These are phyloP conservation scores for Berghia stephanieae DNA, from an alignment of 1,140 invertebrate genomes.

Conservation along the genomic window DNA sequence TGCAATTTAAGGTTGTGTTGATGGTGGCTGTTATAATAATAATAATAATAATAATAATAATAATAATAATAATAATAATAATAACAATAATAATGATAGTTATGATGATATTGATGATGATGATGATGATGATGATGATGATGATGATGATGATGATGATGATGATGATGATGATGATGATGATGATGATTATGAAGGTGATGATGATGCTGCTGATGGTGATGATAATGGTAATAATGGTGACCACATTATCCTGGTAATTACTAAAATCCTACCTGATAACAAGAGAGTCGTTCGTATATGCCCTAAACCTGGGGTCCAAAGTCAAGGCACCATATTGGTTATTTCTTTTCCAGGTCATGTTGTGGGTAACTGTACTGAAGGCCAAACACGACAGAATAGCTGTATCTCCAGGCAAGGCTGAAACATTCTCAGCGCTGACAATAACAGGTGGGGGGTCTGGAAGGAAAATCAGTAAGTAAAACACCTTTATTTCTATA, in stretches of 20 bases:
- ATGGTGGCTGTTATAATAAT: no score
- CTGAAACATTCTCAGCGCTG: conserved; percentile 66
- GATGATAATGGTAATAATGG: no score
- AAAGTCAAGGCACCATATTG: conserved; percentile 20
- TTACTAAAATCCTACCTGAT: conserved; percentile 46
- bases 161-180: no score
- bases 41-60: no score
- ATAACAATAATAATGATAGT: conserved; percentile 19
- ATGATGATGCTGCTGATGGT: no score
- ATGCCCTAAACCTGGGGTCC: conserved; percentile 37
- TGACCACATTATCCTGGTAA: not conserved
- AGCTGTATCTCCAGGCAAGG: conserved; percentile 63
- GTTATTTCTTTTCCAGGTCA: conserved; percentile 66
- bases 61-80: conserved; percentile 16
- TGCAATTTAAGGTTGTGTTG: no score
- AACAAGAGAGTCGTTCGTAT: conserved; percentile 55
- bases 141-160: conserved; percentile 21
- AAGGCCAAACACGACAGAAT: conserved; percentile 67
- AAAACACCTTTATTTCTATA: no score
- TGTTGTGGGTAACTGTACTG: conserved; percentile 67
- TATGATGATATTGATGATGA: no score
- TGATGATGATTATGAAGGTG: no score
- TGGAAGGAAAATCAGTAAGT: conserved; percentile 50
- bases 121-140: no score
- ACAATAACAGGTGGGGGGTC: conserved; percentile 70